Base-by-base conservation (phyloP, 2,888 invertebrate genomes). In the Cephus rjabovi region DNA sequence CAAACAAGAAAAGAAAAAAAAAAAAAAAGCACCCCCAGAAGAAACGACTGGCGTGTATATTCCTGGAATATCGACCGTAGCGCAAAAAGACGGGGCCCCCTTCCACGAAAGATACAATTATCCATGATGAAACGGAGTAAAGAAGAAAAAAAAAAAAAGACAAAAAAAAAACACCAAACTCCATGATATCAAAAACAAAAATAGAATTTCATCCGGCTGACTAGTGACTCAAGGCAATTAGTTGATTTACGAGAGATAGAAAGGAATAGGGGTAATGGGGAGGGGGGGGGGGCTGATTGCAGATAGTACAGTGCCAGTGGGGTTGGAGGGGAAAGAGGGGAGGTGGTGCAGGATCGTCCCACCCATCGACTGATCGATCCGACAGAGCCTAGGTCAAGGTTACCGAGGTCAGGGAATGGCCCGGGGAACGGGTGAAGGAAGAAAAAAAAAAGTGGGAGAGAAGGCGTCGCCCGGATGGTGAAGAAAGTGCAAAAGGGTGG, bases 311-410 rank as follows among this genome's bases (percentile, higher is more conserved):
- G 23, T 56, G 9, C 15, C 56, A 56, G 23, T 9, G 23, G 9
- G 1, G 23, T 9, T 15, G 15, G 15, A 23, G 56, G 23, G 56
- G 6, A 1, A 12, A 9, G 23, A 23, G 9, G 23, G 56, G 56
- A 2, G 15, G 4, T 2, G 56, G 40, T 12, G 37, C 4, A 70
- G 35, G 23, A 11, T 69, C 37, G 75, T 74, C 68, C 40, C 68
- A 70, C 40, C 56, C 75, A 73, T 83, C 81, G 84, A 86, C 82
- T 81, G 83, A 85, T 83, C 81, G 82, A 83, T 78, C 76, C 71
- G 71, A 34, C 74, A 79, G 79, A 76, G 79, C 85, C 86, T 86
- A 84, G 89, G 89, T 88, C 89, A 89, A 88, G 88, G 88, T 86
- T 85, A 81, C 76, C 84, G 81, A 84, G 88, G 86, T 89, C 82